Base-by-base conservation (phyloP, 2,113 vertebrate genomes). In the Amphiprion percula region DNA sequence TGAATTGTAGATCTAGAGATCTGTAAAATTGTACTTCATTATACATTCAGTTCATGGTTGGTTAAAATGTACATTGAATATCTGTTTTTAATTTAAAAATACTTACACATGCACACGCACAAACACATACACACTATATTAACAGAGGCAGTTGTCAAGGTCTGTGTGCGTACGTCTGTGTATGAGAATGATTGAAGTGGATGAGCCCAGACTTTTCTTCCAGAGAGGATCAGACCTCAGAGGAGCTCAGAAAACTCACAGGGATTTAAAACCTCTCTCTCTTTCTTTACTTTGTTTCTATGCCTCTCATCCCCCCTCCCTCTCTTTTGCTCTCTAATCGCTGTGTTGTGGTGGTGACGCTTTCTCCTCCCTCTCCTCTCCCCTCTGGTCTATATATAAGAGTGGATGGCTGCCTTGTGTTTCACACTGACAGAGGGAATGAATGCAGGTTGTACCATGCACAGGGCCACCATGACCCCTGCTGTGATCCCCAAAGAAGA, bases 321-420 rank as follows among this genome's bases (percentile, higher is more conserved):
- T 52, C 59, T 54, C 74, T 67, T 59, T 5, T 61, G 26, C 69
- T 73, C 79, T 66, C 72, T 92, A 93, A 93, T 93, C 86, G 68
- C 88, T 88, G 89, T 93, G 89, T 94, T 93, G 92, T 88, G 87
- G 90, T 82, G 62, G 65, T 82, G 88, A 86, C 81, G 79, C 80
- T 88, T 82, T 89, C 92, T 93, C 91, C 74, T 81, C 63, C 54
- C 62, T 77, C 85, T 77, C 77, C 46, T 75, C 80, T 55, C 60
- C 61, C 56, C 65, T 61, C 84, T 5, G 30, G 56, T 23, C 72
- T 70, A 63, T 85, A 84, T 95, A 94, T 90, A 94, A 91, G 80
- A 79, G 88, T 52, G 72, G 76, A 77, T 71, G 80, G 59, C 85
- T 77, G 82, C 65, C 76, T 82, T 82, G 82, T 79, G 80, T 74